These are phyloP conservation scores for Nephila pilipes DNA, from an alignment of 1,140 invertebrate species.

Conservation along the genomic window DNA sequence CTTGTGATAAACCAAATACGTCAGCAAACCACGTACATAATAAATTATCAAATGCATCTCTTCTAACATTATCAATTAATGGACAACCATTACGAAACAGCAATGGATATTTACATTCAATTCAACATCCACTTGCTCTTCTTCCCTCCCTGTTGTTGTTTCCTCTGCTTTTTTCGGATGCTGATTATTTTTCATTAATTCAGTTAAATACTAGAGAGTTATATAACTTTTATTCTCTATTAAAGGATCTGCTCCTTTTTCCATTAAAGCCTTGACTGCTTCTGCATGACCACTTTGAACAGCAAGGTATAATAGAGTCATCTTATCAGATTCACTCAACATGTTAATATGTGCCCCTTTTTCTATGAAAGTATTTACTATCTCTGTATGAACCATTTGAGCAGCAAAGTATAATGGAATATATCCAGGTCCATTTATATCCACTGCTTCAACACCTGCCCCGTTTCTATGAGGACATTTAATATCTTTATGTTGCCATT, in stretches of 20 bases:
- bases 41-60: too few relatives aligned
- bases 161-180: neutral
- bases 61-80: too few relatives aligned
- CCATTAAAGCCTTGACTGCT: neutral
- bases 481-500: neutral
- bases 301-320: constrained; percentile 13
- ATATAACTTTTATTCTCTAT: neutral
- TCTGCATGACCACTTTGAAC: neutral
- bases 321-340: neutral
- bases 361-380: neutral
- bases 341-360: neutral
- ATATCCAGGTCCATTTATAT: too few relatives aligned
- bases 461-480: neutral
- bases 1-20: neutral
- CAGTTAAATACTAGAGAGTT: neutral
- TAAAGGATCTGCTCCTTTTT: constrained; percentile 12
- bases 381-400: neutral
- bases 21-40: neutral
- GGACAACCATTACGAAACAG: neutral
- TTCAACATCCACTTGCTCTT: neutral
- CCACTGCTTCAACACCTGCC: too few relatives aligned
- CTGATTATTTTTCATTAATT: neutral
- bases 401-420: neutral
- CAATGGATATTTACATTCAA: neutral
- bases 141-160: neutral